These are phyloP conservation scores for Stigmatopora argus DNA, from an alignment of 2,113 vertebrate genomes.

Conservation along the genomic window DNA sequence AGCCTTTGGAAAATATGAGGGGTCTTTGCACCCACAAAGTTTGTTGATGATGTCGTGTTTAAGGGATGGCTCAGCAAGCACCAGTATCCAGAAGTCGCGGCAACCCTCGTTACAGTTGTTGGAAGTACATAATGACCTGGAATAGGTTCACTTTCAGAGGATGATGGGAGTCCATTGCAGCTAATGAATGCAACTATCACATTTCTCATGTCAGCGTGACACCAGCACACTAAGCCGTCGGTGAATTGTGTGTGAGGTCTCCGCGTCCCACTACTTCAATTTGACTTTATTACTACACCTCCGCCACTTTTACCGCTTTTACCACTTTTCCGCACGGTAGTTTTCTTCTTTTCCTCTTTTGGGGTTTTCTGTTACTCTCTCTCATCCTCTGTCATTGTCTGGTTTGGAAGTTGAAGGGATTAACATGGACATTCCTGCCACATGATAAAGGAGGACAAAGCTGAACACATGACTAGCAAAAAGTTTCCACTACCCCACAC, in stretches of 20 bases:
- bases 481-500: slow-evolving; percentile 56
- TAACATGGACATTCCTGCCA: slow-evolving; percentile 60
- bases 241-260: slow-evolving; percentile 38
- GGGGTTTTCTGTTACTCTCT: not conserved
- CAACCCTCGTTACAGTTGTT: slow-evolving; percentile 34
- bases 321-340: not conserved
- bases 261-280: slow-evolving; percentile 18
- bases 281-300: slow-evolving; percentile 19
- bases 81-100: slow-evolving; percentile 45
- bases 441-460: slow-evolving; percentile 60
- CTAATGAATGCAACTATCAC: slow-evolving; percentile 41
- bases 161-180: slow-evolving; percentile 33
- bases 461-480: slow-evolving; percentile 57
- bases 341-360: slow-evolving; percentile 10
- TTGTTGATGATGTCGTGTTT: slow-evolving; percentile 6
- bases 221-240: slow-evolving; percentile 32
- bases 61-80: slow-evolving; percentile 12
- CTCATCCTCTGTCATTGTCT: slow-evolving; percentile 19
- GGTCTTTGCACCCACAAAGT: not conserved
- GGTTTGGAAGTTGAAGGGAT: slow-evolving; percentile 60
- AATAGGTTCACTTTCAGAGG: slow-evolving; percentile 23
- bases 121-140: slow-evolving; percentile 35
- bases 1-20: not conserved
- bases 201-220: slow-evolving; percentile 56
- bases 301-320: slow-evolving; percentile 2